phyloP scores from a whole-genome alignment of 2,888 invertebrate species.

The Caenorhabditis sp. region DNA sequence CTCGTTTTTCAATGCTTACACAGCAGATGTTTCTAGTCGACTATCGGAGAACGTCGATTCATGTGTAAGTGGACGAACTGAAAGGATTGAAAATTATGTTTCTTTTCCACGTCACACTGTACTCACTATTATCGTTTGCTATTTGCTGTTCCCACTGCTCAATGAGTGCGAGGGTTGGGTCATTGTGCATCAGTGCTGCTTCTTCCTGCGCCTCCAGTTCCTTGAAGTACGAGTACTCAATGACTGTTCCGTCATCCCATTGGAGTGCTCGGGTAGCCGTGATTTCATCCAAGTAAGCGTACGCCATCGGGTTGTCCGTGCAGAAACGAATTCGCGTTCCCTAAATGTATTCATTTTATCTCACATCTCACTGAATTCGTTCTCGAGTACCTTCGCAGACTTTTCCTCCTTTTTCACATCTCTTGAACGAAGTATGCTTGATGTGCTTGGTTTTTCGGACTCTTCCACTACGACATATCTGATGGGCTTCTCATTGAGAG shows the following conservation, averaged over 20 bases:
- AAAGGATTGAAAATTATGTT: not conserved
- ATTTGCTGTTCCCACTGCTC: conserved; percentile 55
- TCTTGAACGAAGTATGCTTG: conserved; percentile 40
- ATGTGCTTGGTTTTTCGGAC: conserved; percentile 47
- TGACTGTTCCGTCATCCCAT: conserved; percentile 56
- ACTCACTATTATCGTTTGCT: conserved; percentile 44
- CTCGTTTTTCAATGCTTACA: too few species aligned
- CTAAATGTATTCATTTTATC: conserved; percentile 3
- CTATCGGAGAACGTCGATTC: conserved; percentile 41
- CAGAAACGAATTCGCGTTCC: conserved; percentile 51
- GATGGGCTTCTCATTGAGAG: conserved; percentile 53
- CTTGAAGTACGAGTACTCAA: conserved; percentile 57
- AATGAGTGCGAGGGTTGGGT: conserved; percentile 44
- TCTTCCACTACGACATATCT: conserved; percentile 49
- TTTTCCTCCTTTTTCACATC: conserved; percentile 34
- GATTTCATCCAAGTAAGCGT: conserved; percentile 54
- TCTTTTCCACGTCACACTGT: too few species aligned
- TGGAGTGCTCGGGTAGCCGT: conserved; percentile 36
- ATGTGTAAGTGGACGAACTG: conserved; percentile 33
- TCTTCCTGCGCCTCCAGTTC: conserved; percentile 43
- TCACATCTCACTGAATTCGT: not conserved
- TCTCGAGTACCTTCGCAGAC: conserved; percentile 17
- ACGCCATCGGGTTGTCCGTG: conserved; percentile 50
- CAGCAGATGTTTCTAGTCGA: conserved; percentile 39
- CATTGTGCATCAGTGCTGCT: conserved; percentile 20